Percentiles rank a stretch among this genome's conserved stretches.
phyloP scores from a whole-genome alignment of 2,888 invertebrate genomes.

The Dicyrtomina minuta region DNA sequence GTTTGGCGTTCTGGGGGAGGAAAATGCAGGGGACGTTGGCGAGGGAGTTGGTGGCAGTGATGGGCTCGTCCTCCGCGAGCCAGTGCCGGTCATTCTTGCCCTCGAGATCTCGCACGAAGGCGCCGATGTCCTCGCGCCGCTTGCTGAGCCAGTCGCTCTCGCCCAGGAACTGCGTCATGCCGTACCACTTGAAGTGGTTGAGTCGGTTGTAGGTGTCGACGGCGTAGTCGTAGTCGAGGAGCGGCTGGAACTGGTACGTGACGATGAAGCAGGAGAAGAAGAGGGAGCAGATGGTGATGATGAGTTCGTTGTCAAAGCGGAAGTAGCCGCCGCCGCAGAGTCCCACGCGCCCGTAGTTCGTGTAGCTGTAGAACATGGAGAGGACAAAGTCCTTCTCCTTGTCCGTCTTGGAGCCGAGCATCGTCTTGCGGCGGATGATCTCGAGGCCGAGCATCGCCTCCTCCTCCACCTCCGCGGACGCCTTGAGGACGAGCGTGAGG shows the following conservation, averaged over 20 bases:
- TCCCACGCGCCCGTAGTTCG: slow-evolving; percentile 36
- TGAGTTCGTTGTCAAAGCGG: slow-evolving; percentile 38
- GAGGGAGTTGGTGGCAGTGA: too few species aligned
- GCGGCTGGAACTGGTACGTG: slow-evolving; percentile 42
- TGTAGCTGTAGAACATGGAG: slow-evolving; percentile 43
- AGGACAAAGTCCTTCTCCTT: slow-evolving; percentile 42
- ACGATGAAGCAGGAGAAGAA: slow-evolving; percentile 43
- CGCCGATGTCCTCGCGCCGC: slow-evolving; percentile 28
- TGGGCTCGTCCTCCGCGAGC: too few species aligned
- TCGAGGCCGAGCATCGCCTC: slow-evolving; percentile 45
- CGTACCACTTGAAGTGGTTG: too few species aligned
- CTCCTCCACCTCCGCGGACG: background rate
- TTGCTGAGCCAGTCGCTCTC: too few species aligned
- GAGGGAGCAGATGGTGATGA: slow-evolving; percentile 34
- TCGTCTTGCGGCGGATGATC: slow-evolving; percentile 39
- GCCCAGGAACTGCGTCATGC: background rate
- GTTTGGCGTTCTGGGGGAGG: too few species aligned
- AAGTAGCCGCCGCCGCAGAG: slow-evolving; percentile 38
- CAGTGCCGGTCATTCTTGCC: background rate
- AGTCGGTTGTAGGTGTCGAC: background rate
- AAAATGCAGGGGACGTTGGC: too few species aligned
- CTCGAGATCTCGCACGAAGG: slow-evolving; percentile 38
- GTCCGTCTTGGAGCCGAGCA: slow-evolving; percentile 42
- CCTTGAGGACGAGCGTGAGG: background rate
- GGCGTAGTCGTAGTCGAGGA: slow-evolving; percentile 18